Evolutionary conservation across 2,113 vertebrate species (phyloP).

Genomic region (Syngnathus floridae): DNA sequence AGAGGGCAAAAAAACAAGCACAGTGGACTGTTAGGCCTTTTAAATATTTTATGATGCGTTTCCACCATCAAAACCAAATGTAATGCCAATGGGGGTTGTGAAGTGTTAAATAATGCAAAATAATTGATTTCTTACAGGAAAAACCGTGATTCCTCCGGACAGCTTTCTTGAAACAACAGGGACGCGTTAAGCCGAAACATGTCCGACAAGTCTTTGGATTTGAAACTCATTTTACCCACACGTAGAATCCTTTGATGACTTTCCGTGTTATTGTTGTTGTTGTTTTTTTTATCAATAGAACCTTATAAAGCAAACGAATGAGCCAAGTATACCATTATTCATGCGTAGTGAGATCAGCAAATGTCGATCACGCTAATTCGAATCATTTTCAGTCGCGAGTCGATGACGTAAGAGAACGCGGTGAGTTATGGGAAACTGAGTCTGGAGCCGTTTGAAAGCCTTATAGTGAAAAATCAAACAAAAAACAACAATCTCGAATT

Average conservation of each 20-base stretch:
- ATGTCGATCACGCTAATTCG: background rate
- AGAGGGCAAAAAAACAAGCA: background rate
- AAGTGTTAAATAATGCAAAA: background rate
- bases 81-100: background rate
- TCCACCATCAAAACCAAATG: background rate
- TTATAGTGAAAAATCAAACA: background rate
- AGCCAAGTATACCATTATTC: background rate
- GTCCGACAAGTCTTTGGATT: background rate
- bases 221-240: constrained; percentile 21
- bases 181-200: constrained; percentile 57
- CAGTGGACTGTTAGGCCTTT: background rate
- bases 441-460: background rate
- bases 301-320: no score
- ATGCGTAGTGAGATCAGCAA: background rate
- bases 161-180: constrained; percentile 56
- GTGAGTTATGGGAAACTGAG: constrained; percentile 56
- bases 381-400: constrained; percentile 33
- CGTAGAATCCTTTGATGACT: background rate
- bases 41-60: background rate
- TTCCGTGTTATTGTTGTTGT: background rate
- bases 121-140: constrained; percentile 58
- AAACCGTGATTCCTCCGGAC: constrained; percentile 65
- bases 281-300: background rate
- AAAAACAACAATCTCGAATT: background rate
- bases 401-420: constrained; percentile 4